Conservation (phyloP, 1,140 invertebrate species). For the Drosophila paulistorum region DNA sequence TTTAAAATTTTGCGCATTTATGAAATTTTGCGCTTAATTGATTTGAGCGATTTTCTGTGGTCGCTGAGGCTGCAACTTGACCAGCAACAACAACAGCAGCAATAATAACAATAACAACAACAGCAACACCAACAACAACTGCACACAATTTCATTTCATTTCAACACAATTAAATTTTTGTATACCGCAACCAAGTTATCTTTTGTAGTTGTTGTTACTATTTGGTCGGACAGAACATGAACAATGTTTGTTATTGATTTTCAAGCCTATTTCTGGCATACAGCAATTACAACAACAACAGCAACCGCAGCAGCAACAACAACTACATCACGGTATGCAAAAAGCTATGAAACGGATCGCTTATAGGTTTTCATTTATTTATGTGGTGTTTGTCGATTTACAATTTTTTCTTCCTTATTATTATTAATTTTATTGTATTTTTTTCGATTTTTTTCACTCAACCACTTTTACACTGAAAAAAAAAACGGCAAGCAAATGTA, state of each 20-base stretch:
- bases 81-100: conserved; percentile 9
- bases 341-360: conserved; percentile 16
- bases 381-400: conserved; percentile 54
- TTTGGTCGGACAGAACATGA: conserved; percentile 25
- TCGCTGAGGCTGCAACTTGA: conserved; percentile 28
- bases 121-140: conserved; percentile 28
- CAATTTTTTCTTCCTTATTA: conserved; percentile 21
- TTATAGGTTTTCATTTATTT: conserved; percentile 66
- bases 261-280: conserved; percentile 9
- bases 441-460: conserved; percentile 2
- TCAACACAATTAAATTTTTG: conserved; percentile 70
- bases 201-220: conserved; percentile 45
- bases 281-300: not conserved
- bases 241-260: conserved; percentile 55
- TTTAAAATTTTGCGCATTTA: conserved; percentile 50
- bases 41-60: conserved; percentile 36
- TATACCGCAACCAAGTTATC: conserved; percentile 52
- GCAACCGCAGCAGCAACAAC: not conserved
- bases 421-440: conserved; percentile 33
- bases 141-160: conserved; percentile 57
- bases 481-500: not conserved
- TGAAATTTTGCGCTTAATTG: conserved; percentile 54
- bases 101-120: conserved; percentile 9
- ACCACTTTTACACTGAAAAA: not conserved
- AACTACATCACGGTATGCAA: not conserved